These are phyloP conservation scores for Seriola quinqueradiata DNA, from an alignment of 2,113 vertebrate species.

Conservation along the genomic window DNA sequence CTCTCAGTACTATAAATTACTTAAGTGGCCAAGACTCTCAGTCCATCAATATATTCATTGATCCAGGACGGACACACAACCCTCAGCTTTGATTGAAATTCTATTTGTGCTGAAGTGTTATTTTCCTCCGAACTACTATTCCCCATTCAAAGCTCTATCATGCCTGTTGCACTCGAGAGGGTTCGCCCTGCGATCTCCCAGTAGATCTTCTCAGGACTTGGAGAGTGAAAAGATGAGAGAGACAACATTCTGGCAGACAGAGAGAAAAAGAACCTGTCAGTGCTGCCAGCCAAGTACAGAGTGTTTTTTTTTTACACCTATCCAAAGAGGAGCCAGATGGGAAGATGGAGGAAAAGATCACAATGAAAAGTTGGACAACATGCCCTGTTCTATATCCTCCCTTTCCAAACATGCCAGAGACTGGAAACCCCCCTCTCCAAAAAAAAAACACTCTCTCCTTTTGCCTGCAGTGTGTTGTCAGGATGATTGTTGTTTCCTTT, in stretches of 20 bases:
- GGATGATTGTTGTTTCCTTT: neutral
- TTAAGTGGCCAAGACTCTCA: conserved; percentile 28
- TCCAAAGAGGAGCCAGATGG: conserved; percentile 22
- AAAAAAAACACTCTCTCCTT: neutral
- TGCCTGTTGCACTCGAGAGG: conserved; percentile 30
- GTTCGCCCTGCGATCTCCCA: conserved; percentile 33
- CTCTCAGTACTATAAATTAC: conserved; percentile 10
- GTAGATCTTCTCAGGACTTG: conserved; percentile 41
- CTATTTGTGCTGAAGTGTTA: conserved; percentile 24
- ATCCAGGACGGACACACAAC: conserved; percentile 13
- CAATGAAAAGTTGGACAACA: conserved; percentile 25
- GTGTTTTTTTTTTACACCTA: conserved; percentile 10
- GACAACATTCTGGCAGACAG: conserved; percentile 6
- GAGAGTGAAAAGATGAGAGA: conserved; percentile 46
- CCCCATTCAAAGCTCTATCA: conserved; percentile 24
- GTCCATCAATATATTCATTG: conserved; percentile 46
- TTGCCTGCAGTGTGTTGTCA: conserved; percentile 5
- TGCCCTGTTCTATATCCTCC: neutral
- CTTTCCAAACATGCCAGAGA: conserved; percentile 16
- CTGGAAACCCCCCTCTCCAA: neutral
- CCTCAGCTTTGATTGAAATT: conserved; percentile 55
- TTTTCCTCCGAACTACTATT: conserved; percentile 35
- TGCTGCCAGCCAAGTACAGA: conserved; percentile 23
- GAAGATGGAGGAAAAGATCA: neutral
- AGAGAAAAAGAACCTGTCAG: conserved; percentile 49